Base-by-base conservation (phyloP, 37 sponge, comb jelly and placozoan genomes). In the Chondrosia reniformis region DNA sequence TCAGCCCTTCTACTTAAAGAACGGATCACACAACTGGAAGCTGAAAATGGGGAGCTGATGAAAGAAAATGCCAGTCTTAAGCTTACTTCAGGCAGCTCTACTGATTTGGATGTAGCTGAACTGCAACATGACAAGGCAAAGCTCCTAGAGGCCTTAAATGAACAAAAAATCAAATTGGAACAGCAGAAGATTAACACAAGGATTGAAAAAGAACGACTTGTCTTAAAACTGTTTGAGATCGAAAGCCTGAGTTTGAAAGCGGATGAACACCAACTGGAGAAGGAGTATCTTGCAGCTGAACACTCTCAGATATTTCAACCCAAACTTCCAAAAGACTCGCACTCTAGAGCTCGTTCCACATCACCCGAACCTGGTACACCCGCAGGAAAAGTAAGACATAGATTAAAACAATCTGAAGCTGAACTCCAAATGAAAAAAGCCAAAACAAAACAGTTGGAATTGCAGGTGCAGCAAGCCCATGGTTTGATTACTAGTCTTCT, bases 211-310 rank as follows among this genome's bases (percentile, higher is more conserved):
- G 87, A 90, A 62, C 56, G 65, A 32, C 62, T 90, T 8, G 49
- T 86, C 1, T 54, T 83, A 30, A 86, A 86, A 19, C 76, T 90
- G 33, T 80, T 90, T 86, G 87, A 90, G 40, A 76, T 90, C 25
- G 86, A 90, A 54, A 13, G 76, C 19, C 61, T 82, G 4, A 83
- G 45, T 64, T 27, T 90, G 19, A 79, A 76, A 63, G 46, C 80
- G 24, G 55, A 79, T 15, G 84, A 83, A 61, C 83, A 76, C 38
- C 82, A 86, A 15, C 17, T 90, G 8, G 91, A 86, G 54, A 83
- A 66, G 40, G 72, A 56, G 31, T 32, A 79, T 33, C 80, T 82
- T 9, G 83, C 32, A 38, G 6, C 82, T 42, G 86, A 82, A 37
- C 62, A 71, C 19, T 64, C 25, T 31, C 74, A 82, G 13, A 37